Base-by-base conservation (phyloP, 2,888 invertebrate species). In the Crocallis elinguaria region DNA sequence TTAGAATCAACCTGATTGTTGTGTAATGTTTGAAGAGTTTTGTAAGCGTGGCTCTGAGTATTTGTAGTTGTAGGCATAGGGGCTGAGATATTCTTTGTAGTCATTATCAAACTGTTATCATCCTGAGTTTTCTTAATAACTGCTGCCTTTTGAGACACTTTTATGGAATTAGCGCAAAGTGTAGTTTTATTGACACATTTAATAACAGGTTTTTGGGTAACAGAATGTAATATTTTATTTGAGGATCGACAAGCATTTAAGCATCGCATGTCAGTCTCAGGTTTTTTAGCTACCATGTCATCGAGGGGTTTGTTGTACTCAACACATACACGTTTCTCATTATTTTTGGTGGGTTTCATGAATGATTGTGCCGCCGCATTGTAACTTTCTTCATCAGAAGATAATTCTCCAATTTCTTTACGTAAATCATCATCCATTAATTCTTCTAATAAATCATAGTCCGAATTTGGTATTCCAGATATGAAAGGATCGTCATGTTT, bases 381-480 rank as follows among this genome's bases (percentile, higher is more conserved):
- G 53, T 76, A 83, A 38, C 65, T 59, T 16, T 90, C 75, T 61
- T 92, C 73, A 66, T 93, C 78, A 61, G 84, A 82, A 67, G 83
- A 80, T 49, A 88, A 61, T 72, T 92, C 86, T 7, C 88, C 80
- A 21, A 91, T 84, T 81, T 93, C 82, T 83, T 90, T 69, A 49
- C 80, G 73, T 51, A 85, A 73, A 59, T 86, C 92, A 61, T 87
- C 90, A 66, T 84, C 92, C 79, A 86, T 88, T 52, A 86, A 74
- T 76, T 90, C 92, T 55, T 87, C 89, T 54, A 91, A 61, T n/a
- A 88, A 68, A 60, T 88, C 88, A 55, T 87, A 88, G 59, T 90
- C 89, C 5, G 86, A 82, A 66, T 82, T 85, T 0, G 67, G 79
- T 61, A 86, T 80, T 1, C 83, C 81, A 1, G 88, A 79, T 67